phyloP scores from a whole-genome alignment of 2,113 vertebrate species.

The Labeo rohita region DNA sequence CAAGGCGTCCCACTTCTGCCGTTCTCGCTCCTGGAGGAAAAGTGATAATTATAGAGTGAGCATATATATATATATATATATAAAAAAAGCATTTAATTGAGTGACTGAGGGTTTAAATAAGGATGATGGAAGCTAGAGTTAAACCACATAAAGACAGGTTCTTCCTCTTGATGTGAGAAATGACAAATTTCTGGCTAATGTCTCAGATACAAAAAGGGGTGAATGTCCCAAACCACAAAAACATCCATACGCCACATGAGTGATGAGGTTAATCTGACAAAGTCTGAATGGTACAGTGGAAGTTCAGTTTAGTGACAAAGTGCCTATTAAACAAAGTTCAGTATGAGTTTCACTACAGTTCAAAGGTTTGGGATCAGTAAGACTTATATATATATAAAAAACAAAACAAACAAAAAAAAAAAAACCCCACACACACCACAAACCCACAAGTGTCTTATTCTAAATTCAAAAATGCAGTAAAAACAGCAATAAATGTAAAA shows the following conservation, averaged over 20 bases:
- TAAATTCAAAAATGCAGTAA: no score
- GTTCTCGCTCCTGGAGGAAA: conserved; percentile 83
- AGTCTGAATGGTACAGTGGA: neutral
- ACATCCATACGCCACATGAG: neutral
- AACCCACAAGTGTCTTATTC: no score
- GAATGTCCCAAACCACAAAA: neutral
- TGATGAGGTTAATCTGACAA: neutral
- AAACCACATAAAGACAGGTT: neutral
- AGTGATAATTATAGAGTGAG: neutral
- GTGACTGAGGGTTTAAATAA: neutral
- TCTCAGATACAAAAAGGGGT: neutral
- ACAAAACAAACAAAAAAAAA: no score
- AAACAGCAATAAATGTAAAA: no score
- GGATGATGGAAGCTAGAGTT: neutral
- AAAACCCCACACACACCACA: no score
- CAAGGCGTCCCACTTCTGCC: conserved; percentile 83
- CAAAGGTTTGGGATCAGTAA: neutral
- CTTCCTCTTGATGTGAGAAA: neutral
- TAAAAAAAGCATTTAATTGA: neutral
- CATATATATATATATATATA: no score
- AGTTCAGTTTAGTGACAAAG: neutral
- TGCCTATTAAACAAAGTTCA: neutral
- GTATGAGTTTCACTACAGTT: neutral
- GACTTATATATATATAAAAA: no score
- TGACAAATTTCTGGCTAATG: neutral